Evolutionary conservation across 2,113 vertebrate species (phyloP).

Genomic region (Hystrix brachyura): DNA sequence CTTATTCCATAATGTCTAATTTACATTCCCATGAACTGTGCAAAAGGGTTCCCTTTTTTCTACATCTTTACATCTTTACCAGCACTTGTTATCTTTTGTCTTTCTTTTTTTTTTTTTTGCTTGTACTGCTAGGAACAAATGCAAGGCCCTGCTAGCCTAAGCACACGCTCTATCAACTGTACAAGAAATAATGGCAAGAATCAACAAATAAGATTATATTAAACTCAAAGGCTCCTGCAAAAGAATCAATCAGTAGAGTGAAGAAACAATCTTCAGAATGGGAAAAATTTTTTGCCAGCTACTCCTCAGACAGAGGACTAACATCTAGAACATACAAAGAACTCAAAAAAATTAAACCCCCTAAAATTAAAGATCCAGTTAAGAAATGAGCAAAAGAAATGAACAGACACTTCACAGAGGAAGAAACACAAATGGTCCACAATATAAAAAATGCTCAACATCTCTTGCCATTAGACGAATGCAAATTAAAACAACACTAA

Average conservation of each 20-base stretch:
- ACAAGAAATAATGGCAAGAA: not conserved
- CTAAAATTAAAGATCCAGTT: not conserved
- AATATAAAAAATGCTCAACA: too few relatives aligned
- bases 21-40: not conserved
- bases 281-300: not conserved
- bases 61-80: not conserved
- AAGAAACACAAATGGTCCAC: not conserved
- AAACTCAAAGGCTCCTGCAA: not conserved
- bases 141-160: not conserved
- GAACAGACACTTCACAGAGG: not conserved
- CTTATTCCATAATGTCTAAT: not conserved
- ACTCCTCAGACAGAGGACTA: not conserved
- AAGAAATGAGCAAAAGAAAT: not conserved
- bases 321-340: not conserved
- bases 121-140: not conserved
- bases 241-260: not conserved
- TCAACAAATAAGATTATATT: not conserved
- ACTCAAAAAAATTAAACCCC: not conserved
- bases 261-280: not conserved
- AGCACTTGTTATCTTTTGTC: not conserved
- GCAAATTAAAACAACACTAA: too few relatives aligned
- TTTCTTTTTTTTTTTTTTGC: not conserved
- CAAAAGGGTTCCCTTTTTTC: not conserved
- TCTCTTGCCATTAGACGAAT: too few relatives aligned
- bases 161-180: not conserved